Percentiles rank a stretch among this genome's conserved stretches.
Evolutionary conservation across 2,888 invertebrate species (phyloP).

Genomic region (Pseudanteris insignis): DNA sequence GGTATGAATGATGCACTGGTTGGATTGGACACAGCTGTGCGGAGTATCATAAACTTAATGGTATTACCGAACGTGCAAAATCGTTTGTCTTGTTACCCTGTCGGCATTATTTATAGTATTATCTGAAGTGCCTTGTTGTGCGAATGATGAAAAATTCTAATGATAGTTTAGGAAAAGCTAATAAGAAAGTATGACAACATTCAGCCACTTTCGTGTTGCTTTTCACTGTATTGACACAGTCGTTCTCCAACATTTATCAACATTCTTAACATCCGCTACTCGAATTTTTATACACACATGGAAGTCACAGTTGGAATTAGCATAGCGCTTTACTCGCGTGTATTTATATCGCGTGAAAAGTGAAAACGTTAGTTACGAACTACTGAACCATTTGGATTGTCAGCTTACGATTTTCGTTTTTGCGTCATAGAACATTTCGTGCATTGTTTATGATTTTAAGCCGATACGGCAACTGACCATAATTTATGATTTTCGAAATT

Average conservation of each 20-base stretch:
- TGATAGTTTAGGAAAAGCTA: constrained; percentile 28
- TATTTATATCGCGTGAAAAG: no score
- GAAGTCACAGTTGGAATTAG: constrained; percentile 1
- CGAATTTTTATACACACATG: constrained; percentile 13
- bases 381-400: no score
- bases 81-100: neutral
- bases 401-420: no score
- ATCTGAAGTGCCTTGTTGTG: constrained; percentile 6
- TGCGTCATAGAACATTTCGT: no score
- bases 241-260: constrained; percentile 21
- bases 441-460: no score
- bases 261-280: constrained; percentile 19
- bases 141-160: constrained; percentile 19
- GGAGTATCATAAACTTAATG: no score
- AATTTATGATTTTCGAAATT: no score
- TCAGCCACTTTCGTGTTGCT: constrained; percentile 18
- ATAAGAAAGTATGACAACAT: constrained; percentile 12
- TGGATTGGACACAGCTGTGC: no score
- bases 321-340: constrained; percentile 4
- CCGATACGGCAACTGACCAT: no score
- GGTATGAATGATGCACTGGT: no score
- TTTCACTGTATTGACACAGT: constrained; percentile 22
- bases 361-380: no score
- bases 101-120: neutral
- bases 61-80: no score